phyloP scores from a whole-genome alignment of 2,888 invertebrate species.

The Yponomeuta plumbellus region DNA sequence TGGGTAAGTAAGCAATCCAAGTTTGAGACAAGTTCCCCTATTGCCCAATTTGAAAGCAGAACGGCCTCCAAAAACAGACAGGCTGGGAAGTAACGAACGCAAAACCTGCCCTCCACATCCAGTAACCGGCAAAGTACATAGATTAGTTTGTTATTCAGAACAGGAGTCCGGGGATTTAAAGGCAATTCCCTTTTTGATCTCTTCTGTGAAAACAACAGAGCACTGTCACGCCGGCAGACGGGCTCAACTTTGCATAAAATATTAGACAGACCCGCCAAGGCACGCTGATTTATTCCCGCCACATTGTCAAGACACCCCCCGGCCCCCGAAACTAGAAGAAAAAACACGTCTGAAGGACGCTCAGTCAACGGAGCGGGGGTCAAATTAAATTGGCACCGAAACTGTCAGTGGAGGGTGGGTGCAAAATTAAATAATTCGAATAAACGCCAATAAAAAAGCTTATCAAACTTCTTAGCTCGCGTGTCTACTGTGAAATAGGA shows the following conservation, averaged over 20 bases:
- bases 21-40: not conserved
- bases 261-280: conserved; percentile 39
- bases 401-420: not conserved
- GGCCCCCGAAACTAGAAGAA: not conserved
- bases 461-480: conserved; percentile 4
- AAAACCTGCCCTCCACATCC: not conserved
- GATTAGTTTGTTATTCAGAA: conserved; percentile 68
- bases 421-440: conserved; percentile 13
- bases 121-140: conserved; percentile 31
- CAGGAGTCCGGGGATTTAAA: conserved; percentile 59
- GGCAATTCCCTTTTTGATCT: conserved; percentile 72
- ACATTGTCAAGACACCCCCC: not conserved
- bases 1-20: not conserved
- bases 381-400: not conserved
- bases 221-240: conserved; percentile 44
- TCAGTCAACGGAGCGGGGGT: not conserved
- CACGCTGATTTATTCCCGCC: conserved; percentile 10
- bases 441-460: conserved; percentile 17
- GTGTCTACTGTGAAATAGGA: conserved; percentile 11
- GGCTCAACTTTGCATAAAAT: conserved; percentile 68
- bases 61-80: not conserved
- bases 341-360: not conserved
- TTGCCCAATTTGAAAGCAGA: not conserved
- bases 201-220: conserved; percentile 58
- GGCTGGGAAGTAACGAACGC: not conserved